Base-by-base conservation (phyloP, 2,888 invertebrate genomes). In the Gymnosoma rotundatum region DNA sequence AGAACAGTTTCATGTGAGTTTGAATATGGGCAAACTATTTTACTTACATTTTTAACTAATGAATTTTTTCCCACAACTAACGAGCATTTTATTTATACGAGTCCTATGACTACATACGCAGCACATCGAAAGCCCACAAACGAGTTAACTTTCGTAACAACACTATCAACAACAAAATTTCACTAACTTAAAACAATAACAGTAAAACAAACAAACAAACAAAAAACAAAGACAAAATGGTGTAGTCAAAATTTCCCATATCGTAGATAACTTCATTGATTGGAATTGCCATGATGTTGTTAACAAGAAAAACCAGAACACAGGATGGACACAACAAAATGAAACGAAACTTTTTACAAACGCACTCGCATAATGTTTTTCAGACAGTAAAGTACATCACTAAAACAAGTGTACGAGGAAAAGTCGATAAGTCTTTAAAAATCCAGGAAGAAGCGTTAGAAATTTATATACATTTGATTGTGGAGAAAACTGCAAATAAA, bases 211-310 rank as follows among this genome's bases (percentile, higher is more conserved):
- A 1, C 1, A 25, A 25, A 25, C 1, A 25, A 25, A 25, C 1
- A 25, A 1, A 25, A 25, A 25, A n/a, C n/a, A 1, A 25, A 25
- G 4, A 25, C 1, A 64, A 64, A 64, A 52, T 20, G 16, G 2
- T 14, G 73, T 72, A 73, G 73, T 81, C 60, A 84, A 81, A 84
- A 69, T 84, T 84, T 83, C 72, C 83, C 82, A 85, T 83, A 87
- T 86, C 86, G 82, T 82, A 83, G 85, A 87, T 86, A 86, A 85
- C 82, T 83, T 75, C 86, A 86, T 86, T 85, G 87, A 86, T 86
- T 86, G 87, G 85, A 85, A 83, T 80, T 85, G 84, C 86, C 85
- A 85, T 85, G 80, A 83, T 85, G 83, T 86, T 86, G 79, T 79
- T 82, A 85, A 85, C 82, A 85, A 85, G 85, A 80, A 84, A 78